A percentile compares a stretch with the other conserved stretches of the same genome.
Conservation (phyloP, 2,797 vertebrate genomes). For the Rhyacichthys aspro region DNA sequence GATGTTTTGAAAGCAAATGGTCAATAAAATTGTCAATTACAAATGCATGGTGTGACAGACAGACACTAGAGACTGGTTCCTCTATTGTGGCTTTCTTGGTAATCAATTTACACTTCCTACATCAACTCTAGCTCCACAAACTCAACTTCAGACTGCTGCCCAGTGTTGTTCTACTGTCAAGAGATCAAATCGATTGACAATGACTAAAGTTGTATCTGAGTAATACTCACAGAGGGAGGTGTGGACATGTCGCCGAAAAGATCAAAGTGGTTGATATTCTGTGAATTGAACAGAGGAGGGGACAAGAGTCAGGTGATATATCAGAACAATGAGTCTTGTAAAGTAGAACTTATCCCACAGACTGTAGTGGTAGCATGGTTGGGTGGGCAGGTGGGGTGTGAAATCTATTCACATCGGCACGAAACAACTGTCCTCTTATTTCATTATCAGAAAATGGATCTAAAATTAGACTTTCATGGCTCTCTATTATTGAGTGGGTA, state of each 20-base stretch:
- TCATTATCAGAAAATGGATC: conserved; percentile 79
- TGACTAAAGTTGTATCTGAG: background rate
- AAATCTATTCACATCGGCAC: conserved; percentile 63
- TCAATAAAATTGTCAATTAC: too few relatives aligned
- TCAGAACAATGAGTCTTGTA: conserved; percentile 51
- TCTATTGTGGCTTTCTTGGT: too few relatives aligned
- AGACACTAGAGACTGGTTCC: too few relatives aligned
- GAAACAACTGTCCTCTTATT: conserved; percentile 67
- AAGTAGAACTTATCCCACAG: conserved; percentile 52
- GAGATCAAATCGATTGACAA: too few relatives aligned
- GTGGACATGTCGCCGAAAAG: conserved; percentile 99
- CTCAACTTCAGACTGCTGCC: too few relatives aligned
- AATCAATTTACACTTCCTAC: too few relatives aligned
- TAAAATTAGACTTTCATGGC: conserved; percentile 75
- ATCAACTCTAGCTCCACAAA: too few relatives aligned
- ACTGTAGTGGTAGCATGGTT: conserved; percentile 49
- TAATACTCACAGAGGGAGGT: conserved; percentile 93
- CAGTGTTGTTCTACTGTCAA: too few relatives aligned
- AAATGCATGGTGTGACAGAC: too few relatives aligned
- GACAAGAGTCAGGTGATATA: conserved; percentile 62
- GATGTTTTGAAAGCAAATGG: too few relatives aligned
- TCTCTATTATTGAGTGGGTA: conserved; percentile 73
- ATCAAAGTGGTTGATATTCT: conserved; percentile 99
- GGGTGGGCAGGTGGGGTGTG: conserved; percentile 46
- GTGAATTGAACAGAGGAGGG: conserved; percentile 39